Conservation (phyloP, 2,797 vertebrate species). For the Amblyraja radiata region DNA sequence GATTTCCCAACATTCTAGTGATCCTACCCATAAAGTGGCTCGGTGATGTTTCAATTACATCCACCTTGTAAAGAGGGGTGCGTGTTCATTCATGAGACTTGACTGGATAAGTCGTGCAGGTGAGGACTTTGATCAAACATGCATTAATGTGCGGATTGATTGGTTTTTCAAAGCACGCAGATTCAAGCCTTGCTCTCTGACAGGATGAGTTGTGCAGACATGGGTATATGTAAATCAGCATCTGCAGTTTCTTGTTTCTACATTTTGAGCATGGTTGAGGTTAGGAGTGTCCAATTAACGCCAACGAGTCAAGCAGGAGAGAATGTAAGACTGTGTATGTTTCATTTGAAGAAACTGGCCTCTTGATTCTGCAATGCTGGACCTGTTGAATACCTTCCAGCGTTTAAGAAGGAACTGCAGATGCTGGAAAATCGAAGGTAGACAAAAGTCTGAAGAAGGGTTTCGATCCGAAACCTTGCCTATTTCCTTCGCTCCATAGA, state of each 20-base stretch:
- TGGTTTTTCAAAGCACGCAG: not conserved
- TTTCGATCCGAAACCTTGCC: too few relatives aligned
- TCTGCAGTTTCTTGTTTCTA: too few relatives aligned
- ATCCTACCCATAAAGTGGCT: too few relatives aligned
- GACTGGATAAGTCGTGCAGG: not conserved
- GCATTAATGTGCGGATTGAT: not conserved
- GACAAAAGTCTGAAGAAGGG: too few relatives aligned
- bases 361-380: not conserved
- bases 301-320: not conserved
- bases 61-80: not conserved
- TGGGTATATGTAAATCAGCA: too few relatives aligned
- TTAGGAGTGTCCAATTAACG: not conserved
- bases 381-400: not conserved
- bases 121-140: not conserved
- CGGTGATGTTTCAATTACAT: too few relatives aligned
- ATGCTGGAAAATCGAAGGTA: too few relatives aligned
- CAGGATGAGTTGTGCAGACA: too few relatives aligned
- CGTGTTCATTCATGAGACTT: not conserved
- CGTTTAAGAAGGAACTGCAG: too few relatives aligned
- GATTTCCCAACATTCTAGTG: not conserved
- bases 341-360: not conserved
- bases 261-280: too few relatives aligned
- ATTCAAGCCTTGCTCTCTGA: not conserved
- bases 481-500: too few relatives aligned
- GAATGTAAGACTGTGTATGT: not conserved